These are phyloP conservation scores for Dicrostonyx torquatus DNA, from an alignment of 2,797 vertebrate species.

Conservation along the genomic window DNA sequence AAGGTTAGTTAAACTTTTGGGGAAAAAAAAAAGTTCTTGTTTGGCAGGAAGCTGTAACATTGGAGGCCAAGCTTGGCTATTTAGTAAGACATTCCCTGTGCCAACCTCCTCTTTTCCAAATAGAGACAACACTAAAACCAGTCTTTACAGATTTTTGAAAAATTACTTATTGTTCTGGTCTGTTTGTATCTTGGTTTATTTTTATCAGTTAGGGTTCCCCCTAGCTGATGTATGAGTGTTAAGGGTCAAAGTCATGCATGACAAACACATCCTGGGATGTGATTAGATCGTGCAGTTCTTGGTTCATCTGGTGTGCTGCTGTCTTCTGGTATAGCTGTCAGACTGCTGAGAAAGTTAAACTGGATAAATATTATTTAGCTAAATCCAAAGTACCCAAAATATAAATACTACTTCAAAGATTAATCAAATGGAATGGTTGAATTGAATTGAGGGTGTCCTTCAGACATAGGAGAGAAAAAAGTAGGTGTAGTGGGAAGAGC, in stretches of 20 bases:
- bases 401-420: not conserved
- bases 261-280: not conserved
- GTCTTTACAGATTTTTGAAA: not conserved
- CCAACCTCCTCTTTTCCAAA: not conserved
- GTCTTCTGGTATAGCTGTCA: not conserved
- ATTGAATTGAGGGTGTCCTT: slow-evolving; percentile 7
- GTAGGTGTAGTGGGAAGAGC: not conserved
- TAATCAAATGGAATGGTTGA: slow-evolving; percentile 25
- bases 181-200: slow-evolving; percentile 29
- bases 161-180: not conserved
- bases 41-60: not conserved
- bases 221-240: not conserved
- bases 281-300: not conserved
- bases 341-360: not conserved
- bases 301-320: not conserved
- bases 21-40: not conserved
- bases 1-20: not conserved
- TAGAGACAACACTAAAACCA: not conserved
- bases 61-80: not conserved
- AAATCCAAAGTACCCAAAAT: not conserved
- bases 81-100: not conserved
- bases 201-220: not conserved
- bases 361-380: not conserved
- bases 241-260: not conserved
- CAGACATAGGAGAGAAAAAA: not conserved